phyloP scores from a whole-genome alignment of 2,888 invertebrate species.

The Lapara coniferarum region DNA sequence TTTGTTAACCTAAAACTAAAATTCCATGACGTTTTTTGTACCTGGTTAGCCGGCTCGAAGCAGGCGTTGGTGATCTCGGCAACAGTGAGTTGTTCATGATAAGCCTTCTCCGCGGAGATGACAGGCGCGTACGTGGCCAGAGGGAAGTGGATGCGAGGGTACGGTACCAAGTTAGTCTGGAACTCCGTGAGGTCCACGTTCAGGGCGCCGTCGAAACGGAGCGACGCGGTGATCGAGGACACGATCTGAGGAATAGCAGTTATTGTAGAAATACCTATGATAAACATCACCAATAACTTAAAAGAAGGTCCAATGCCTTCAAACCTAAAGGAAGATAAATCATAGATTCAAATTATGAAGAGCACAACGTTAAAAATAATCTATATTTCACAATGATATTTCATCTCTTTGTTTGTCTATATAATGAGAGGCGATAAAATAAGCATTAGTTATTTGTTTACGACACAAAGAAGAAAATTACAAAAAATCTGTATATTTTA shows the following conservation, averaged over 20 bases:
- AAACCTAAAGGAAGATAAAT: no score
- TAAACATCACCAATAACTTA: no score
- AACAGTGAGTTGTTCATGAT: slow-evolving; percentile 95
- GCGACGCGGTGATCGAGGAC: slow-evolving; percentile 95
- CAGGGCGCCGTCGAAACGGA: slow-evolving; percentile 95
- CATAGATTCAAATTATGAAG: no score
- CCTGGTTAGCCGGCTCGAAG: slow-evolving; percentile 96
- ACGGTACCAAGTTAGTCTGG: slow-evolving; percentile 96
- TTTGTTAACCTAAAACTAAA: no score
- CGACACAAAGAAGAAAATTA: background rate
- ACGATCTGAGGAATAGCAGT: slow-evolving; percentile 86
- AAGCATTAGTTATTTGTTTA: no score
- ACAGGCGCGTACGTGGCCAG: slow-evolving; percentile 95
- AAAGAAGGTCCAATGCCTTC: no score
- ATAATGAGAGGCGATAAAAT: no score
- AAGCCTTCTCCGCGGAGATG: slow-evolving; percentile 96
- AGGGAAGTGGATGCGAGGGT: slow-evolving; percentile 97
- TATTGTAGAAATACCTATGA: no score
- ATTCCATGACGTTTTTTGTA: slow-evolving; percentile 37
- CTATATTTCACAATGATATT: no score
- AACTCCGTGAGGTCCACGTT: slow-evolving; percentile 97
- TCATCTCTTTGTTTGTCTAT: no score
- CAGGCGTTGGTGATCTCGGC: slow-evolving; percentile 97
- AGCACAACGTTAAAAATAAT: no score
- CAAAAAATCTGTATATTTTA: slow-evolving; percentile 38